These are phyloP conservation scores for Phalacrocorax brasilianus DNA, from an alignment of 2,113 vertebrate species.

Conservation along the genomic window DNA sequence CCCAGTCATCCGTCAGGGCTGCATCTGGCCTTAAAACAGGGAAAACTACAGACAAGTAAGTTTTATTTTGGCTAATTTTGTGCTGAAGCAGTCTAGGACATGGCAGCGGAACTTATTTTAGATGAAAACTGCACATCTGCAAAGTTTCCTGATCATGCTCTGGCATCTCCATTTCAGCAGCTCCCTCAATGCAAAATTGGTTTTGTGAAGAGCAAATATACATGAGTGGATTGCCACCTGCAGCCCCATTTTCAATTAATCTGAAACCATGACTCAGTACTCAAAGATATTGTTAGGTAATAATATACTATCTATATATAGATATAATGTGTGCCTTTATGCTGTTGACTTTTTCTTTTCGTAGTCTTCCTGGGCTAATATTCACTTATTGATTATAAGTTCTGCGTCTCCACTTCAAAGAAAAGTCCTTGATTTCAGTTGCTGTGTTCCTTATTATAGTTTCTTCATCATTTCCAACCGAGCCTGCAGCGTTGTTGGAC, in stretches of 20 bases:
- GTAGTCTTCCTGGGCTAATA: not conserved
- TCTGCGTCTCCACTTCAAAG: not conserved
- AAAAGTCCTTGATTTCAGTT: not conserved
- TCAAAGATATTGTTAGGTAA: not conserved
- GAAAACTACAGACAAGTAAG: not conserved
- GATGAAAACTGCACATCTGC: slow-evolving; percentile 34
- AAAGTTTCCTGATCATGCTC: not conserved
- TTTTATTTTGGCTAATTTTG: slow-evolving; percentile 1
- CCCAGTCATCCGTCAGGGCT: not conserved
- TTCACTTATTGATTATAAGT: not conserved
- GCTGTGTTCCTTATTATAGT: not conserved
- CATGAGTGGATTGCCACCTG: not conserved
- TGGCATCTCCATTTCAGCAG: slow-evolving; percentile 28
- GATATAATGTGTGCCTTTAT: not conserved
- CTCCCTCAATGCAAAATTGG: not conserved
- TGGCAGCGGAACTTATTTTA: slow-evolving; percentile 19
- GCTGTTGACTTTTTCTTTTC: not conserved
- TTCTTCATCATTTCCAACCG: not conserved
- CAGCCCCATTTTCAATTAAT: not conserved
- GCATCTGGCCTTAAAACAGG: not conserved
- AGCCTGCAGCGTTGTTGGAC: not conserved
- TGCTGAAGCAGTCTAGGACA: not conserved
- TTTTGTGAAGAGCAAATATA: slow-evolving; percentile 1
- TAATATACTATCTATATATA: not conserved
- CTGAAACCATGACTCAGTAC: not conserved